Evolutionary conservation across 2,888 invertebrate species (phyloP), one percentile per base, ranked within the genome.

Genomic region (Tubiluchus corallicola): DNA sequence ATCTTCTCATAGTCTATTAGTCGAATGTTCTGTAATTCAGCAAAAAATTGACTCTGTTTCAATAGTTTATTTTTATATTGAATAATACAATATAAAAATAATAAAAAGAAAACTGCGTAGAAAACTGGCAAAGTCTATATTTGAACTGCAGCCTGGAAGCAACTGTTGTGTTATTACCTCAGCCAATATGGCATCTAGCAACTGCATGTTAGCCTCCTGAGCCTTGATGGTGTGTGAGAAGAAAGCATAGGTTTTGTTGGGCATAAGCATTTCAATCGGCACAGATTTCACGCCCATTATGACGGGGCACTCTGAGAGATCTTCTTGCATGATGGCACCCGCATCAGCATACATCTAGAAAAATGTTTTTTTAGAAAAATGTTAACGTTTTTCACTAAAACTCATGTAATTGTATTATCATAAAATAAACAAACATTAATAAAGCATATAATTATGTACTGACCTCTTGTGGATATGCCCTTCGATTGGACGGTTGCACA

Each of bases 171-270:
- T 2, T 41, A 47, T 21, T 46, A 67, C 68, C 57, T 65, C 92
- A 57, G 94, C 90, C 44, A 98, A 65, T 50, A 96, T 79, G 3
- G 92, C 85, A 64, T 99, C 98, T 51, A 99, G 65, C 54, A 99
- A 72, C 0, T 88, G 79, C 96, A 99, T n/a, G 62, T 99, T 99
- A 37, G 79, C 79, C 59, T 92, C 90, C 65, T 99, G 98, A 0
- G 94, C 98, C 66, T 98, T 99, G 55, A 98, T 98, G 0, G 96
- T 98, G 63, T 99, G 98, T 0, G 96, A 96, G 66, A 99, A 99
- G 66, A 98, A 83, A 57, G 90, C 92, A 61, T 96, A 99, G 0
- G 98, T 96, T 67, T 92, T 94, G 59, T 92, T 80, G 0, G 94
- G 88, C 48, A 94, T 78, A 5, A 99, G 71, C 37, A 82, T 75